These are phyloP conservation scores for Melieria crassipennis DNA, from an alignment of 2,888 invertebrate genomes.

Conservation along the genomic window DNA sequence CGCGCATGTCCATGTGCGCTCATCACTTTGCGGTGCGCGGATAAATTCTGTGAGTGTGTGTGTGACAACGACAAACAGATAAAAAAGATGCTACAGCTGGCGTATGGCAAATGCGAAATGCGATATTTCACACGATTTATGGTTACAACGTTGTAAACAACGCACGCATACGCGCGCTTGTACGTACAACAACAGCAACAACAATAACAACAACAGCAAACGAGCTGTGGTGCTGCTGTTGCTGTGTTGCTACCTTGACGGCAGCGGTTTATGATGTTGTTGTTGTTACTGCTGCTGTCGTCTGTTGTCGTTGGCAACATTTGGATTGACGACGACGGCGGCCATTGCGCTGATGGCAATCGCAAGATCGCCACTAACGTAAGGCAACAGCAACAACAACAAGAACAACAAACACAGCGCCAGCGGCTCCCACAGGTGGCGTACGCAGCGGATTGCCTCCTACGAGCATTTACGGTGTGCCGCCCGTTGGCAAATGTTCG, in stretches of 20 bases:
- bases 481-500: neutral
- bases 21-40: conserved; percentile 15
- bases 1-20: conserved; percentile 48
- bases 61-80: neutral
- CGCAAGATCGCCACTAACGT: conserved; percentile 2
- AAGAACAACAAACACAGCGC: neutral
- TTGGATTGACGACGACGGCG: conserved; percentile 12
- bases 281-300: conserved; percentile 11
- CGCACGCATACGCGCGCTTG: conserved; percentile 35
- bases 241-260: neutral
- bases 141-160: conserved; percentile 56
- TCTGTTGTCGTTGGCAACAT: conserved; percentile 39
- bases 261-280: conserved; percentile 10
- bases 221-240: neutral
- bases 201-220: conserved; percentile 43
- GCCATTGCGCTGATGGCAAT: conserved; percentile 8
- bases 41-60: conserved; percentile 11
- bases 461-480: conserved; percentile 11
- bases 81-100: conserved; percentile 36
- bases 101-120: conserved; percentile 54
- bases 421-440: conserved; percentile 34
- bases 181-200: conserved; percentile 27
- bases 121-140: conserved; percentile 66
- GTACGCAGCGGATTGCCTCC: neutral
- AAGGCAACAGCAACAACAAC: no score